Percentiles rank a stretch among this genome's conserved stretches.
phyloP scores from a whole-genome alignment of 2,113 vertebrate species.

The Sapayoa aenigma region DNA sequence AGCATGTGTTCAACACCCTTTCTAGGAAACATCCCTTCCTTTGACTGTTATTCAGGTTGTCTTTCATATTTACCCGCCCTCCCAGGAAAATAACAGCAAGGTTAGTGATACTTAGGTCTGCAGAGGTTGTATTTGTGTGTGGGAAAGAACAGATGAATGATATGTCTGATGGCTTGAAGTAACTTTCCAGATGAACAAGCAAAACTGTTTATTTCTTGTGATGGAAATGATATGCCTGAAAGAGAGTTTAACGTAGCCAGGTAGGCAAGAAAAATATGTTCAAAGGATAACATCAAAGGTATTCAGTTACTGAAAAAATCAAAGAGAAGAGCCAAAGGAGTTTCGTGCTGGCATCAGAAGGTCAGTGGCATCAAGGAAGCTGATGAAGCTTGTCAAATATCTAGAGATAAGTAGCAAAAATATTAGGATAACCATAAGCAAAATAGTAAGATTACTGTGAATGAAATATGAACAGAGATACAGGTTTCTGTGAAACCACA shows the following conservation, averaged over 20 bases:
- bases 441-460: background rate
- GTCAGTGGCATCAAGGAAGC: background rate
- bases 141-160: background rate
- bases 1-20: background rate
- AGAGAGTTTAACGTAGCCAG: background rate
- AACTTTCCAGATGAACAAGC: background rate
- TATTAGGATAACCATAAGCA: background rate
- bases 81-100: background rate
- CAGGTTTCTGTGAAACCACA: background rate
- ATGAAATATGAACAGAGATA: background rate
- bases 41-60: background rate
- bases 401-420: background rate
- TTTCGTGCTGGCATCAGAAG: background rate
- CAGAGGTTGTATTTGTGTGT: background rate
- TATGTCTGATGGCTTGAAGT: background rate
- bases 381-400: background rate
- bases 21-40: background rate
- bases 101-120: background rate
- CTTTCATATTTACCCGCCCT: background rate
- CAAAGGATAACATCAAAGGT: conserved; percentile 10
- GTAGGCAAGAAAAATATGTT: conserved; percentile 24
- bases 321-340: background rate
- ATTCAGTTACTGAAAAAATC: background rate
- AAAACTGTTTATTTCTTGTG: background rate
- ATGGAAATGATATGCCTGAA: background rate